Evolutionary conservation across 2,888 invertebrate genomes (phyloP), one percentile per base, ranked within the genome.

Genomic region (Arctia plantaginis): DNA sequence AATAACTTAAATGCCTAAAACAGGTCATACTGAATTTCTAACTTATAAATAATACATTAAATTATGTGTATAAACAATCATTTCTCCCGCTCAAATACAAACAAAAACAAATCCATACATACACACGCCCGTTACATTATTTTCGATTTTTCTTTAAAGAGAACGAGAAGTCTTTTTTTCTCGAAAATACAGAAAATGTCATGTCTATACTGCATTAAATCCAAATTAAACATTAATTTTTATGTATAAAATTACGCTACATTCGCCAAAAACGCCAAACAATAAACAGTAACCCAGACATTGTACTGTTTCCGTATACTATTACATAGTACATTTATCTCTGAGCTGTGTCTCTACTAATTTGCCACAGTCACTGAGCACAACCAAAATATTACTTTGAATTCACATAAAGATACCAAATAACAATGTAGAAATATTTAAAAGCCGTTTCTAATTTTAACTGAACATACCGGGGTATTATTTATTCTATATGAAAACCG

Each of bases 401-500:
- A 71, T 65, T 30, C 70, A 23, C 66, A 70, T 66, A 35, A 74
- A 59, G 51, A 59, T 77, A 55, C 69, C 44, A 44, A n/a, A 27
- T 67, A 74, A 81, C 77, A 74, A 79, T 71, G 66, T 64, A 62
- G 66, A 55, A 39, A 66, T 66, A 79, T 79, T 81, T 79, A 76
- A 83, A 78, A 85, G 79, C 79, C 78, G 80, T 83, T 80, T 82
- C 79, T 87, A 89, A 90, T 88, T 91, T 89, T 87, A 89, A 88
- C 84, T 79, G 84, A 87, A 87, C 87, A 87, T 85, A 88, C 88
- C 85, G 77, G 81, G 85, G 82, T 83, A 87, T 86, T 90, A 90
- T 90, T 90, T 91, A 90, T 91, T 89, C 88, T 90, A 89, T 90
- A 90, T 89, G 88, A 91, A 90, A 90, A 90, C 88, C 86, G 86